These are phyloP conservation scores for Mus minutoides DNA, from an alignment of 2,797 vertebrate species.

Conservation along the genomic window DNA sequence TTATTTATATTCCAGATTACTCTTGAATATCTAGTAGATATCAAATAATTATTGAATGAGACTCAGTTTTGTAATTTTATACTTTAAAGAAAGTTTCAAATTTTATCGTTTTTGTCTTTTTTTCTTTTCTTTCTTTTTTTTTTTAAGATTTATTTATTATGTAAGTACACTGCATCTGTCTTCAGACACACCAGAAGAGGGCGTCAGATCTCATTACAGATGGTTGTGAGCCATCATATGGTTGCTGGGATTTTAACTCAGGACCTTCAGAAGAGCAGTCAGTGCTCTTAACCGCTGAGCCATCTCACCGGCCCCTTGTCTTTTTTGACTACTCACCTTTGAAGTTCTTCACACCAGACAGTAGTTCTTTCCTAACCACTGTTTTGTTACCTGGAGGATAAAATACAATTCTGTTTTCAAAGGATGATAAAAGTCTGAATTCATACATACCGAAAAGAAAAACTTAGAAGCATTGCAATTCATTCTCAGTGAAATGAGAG, in stretches of 20 bases:
- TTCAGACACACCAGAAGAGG: too few relatives aligned
- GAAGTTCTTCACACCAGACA: constrained; percentile 40
- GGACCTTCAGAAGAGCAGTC: too few relatives aligned
- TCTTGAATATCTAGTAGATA: background rate
- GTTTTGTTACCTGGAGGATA: constrained; percentile 69
- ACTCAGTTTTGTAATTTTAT: constrained; percentile 34
- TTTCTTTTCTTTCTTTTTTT: background rate
- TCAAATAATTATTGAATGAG: constrained; percentile 6
- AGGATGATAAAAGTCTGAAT: constrained; percentile 7
- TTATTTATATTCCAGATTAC: constrained; percentile 18
- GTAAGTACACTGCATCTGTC: too few relatives aligned
- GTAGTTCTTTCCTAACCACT: constrained; percentile 60
- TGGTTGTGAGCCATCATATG: too few relatives aligned
- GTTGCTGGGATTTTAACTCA: too few relatives aligned
- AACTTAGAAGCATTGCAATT: constrained; percentile 9
- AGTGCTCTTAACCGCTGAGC: too few relatives aligned
- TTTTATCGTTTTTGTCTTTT: background rate
- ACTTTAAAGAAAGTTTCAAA: background rate
- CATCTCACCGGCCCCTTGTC: too few relatives aligned
- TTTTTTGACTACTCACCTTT: constrained; percentile 51
- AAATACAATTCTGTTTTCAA: background rate
- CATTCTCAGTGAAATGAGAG: background rate
- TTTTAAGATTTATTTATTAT: too few relatives aligned
- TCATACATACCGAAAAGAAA: background rate
- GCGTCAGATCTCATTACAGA: too few relatives aligned